Conservation (phyloP, 2,113 vertebrate species). For the Xiphophorus couchianus region DNA sequence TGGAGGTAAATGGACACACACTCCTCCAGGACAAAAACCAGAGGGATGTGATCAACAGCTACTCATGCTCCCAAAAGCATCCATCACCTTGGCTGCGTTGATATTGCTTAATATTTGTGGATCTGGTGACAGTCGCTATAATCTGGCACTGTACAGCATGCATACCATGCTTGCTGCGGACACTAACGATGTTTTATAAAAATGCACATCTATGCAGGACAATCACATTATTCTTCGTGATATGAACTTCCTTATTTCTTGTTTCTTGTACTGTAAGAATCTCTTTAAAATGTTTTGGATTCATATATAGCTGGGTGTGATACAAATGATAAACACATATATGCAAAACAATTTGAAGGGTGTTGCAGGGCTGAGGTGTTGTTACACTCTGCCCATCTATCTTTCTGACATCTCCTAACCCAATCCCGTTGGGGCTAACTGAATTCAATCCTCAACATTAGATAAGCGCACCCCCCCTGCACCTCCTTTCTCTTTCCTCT, state of each 20-base stretch:
- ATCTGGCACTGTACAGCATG: slow-evolving; percentile 4
- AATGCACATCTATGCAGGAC: background rate
- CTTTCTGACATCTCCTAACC: slow-evolving; percentile 87
- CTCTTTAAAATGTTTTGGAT: slow-evolving; percentile 28
- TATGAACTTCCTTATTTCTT: background rate
- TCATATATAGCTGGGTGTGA: slow-evolving; percentile 47
- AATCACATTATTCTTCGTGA: background rate
- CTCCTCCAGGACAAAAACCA: slow-evolving; percentile 42
- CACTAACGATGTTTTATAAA: background rate
- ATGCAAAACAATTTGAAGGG: slow-evolving; percentile 78
- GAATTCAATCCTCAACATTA: slow-evolving; percentile 85
- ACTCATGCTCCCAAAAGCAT: slow-evolving; percentile 44
- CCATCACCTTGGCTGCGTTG: slow-evolving; percentile 26
- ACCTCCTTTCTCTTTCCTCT: slow-evolving; percentile 30
- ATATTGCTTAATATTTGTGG: background rate
- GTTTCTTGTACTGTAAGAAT: background rate
- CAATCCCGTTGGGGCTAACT: slow-evolving; percentile 84
- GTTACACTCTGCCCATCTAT: slow-evolving; percentile 82
- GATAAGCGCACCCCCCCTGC: slow-evolving; percentile 76
- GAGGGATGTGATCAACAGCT: slow-evolving; percentile 30
- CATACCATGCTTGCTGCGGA: slow-evolving; percentile 5
- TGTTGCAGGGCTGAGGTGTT: slow-evolving; percentile 56
- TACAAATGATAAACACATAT: slow-evolving; percentile 62
- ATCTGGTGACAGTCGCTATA: slow-evolving; percentile 1
- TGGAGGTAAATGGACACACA: slow-evolving; percentile 1